phyloP scores from a whole-genome alignment of 2,797 vertebrate genomes.

The Myiothlypis coronata region DNA sequence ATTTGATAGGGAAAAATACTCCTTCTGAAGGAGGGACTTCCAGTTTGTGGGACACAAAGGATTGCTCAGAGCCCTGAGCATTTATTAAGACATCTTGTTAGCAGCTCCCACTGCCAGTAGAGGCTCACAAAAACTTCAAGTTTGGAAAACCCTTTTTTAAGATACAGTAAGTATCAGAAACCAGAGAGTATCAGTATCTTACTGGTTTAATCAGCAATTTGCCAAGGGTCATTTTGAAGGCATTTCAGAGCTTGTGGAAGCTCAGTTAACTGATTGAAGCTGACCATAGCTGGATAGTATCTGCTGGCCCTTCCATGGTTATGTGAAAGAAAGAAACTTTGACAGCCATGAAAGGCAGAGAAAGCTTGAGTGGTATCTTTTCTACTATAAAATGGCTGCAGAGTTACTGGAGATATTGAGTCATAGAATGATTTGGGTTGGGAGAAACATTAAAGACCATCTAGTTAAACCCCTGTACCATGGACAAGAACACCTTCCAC shows the following conservation, averaged over 20 bases:
- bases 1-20: background rate
- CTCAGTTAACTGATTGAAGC: background rate
- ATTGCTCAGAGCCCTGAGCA: background rate
- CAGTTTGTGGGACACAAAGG: background rate
- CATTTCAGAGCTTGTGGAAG: background rate
- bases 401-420: background rate
- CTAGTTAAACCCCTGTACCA: background rate
- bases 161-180: background rate
- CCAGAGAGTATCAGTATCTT: too few species aligned
- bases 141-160: background rate
- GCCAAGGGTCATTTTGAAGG: background rate
- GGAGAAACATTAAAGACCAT: background rate
- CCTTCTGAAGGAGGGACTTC: background rate
- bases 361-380: background rate
- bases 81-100: background rate
- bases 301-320: background rate
- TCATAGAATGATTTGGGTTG: background rate
- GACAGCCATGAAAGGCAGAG: background rate
- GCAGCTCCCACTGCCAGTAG: background rate
- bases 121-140: accelerated
- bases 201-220: background rate
- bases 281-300: background rate
- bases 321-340: background rate
- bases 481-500: background rate
- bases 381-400: background rate